phyloP scores from a whole-genome alignment of 92 coral and sea anemone species.

The Actinernus sp. region DNA sequence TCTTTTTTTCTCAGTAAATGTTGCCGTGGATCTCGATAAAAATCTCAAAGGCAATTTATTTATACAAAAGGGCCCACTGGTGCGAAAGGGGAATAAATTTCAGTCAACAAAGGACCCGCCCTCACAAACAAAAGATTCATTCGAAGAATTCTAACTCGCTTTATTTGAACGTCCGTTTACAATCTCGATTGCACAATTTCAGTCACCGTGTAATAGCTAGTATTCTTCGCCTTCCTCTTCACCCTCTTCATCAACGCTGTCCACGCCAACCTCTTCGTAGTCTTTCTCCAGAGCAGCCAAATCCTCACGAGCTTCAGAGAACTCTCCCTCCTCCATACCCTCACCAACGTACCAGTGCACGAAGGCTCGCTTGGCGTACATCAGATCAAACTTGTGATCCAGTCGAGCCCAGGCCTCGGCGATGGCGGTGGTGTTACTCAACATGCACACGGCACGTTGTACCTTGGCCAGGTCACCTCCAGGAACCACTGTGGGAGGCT shows the following conservation, averaged over 20 bases:
- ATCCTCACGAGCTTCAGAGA: constrained; percentile 80
- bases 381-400: constrained; percentile 77
- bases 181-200: too few relatives aligned
- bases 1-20: too few relatives aligned
- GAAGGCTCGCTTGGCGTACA: constrained; percentile 79
- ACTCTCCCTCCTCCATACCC: constrained; percentile 87
- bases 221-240: constrained; percentile 36
- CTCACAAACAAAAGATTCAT: too few relatives aligned
- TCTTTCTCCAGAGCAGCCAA: constrained; percentile 76
- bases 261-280: constrained; percentile 71
- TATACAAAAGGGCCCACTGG: too few relatives aligned
- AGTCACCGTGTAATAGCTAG: too few relatives aligned
- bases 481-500: constrained; percentile 83
- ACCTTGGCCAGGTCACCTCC: constrained; percentile 85
- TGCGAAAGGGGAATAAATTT: too few relatives aligned
- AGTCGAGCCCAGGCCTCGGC: constrained; percentile 82
- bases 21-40: too few relatives aligned
- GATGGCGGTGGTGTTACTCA: constrained; percentile 78
- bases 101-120: too few relatives aligned
- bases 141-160: too few relatives aligned
- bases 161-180: too few relatives aligned
- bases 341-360: constrained; percentile 81
- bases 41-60: too few relatives aligned
- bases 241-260: too few relatives aligned
- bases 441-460: constrained; percentile 81